Evolutionary conservation across 2,113 vertebrate species (phyloP).

Genomic region (Gnathonemus echidnorhynchus): DNA sequence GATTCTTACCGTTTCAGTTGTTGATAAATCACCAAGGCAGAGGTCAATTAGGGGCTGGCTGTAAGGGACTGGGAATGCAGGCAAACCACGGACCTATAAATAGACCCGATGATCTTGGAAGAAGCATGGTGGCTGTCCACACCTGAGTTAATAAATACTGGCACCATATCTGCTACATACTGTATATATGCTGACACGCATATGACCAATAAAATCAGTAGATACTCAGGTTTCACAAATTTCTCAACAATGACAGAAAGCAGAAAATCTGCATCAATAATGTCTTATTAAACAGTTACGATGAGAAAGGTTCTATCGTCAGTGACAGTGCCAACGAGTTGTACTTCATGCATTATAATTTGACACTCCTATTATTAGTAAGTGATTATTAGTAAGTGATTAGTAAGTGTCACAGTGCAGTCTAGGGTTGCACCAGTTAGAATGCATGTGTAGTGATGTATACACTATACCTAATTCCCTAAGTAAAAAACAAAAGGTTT

Average conservation of each 20-base stretch:
- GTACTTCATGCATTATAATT: not conserved
- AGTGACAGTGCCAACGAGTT: not conserved
- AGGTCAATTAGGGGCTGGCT: not conserved
- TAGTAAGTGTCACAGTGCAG: not conserved
- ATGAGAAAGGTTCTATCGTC: not conserved
- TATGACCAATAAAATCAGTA: not conserved
- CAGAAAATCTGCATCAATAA: not conserved
- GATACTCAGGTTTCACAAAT: not conserved
- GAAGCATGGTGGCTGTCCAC: not conserved
- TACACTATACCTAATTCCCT: not conserved
- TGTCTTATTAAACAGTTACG: not conserved
- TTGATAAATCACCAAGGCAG: not conserved
- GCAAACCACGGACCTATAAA: not conserved
- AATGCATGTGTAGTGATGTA: not conserved
- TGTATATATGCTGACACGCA: not conserved
- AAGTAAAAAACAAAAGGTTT: not conserved
- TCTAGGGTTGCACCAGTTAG: not conserved
- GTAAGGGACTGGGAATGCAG: not conserved
- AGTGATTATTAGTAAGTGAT: not conserved
- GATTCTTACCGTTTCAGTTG: not conserved
- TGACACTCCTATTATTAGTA: not conserved
- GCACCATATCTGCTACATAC: not conserved
- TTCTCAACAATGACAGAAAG: not conserved
- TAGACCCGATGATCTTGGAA: not conserved
- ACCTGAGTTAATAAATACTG: not conserved